Conservation (phyloP, 1,140 invertebrate genomes). For the Pseudoatta argentina region DNA sequence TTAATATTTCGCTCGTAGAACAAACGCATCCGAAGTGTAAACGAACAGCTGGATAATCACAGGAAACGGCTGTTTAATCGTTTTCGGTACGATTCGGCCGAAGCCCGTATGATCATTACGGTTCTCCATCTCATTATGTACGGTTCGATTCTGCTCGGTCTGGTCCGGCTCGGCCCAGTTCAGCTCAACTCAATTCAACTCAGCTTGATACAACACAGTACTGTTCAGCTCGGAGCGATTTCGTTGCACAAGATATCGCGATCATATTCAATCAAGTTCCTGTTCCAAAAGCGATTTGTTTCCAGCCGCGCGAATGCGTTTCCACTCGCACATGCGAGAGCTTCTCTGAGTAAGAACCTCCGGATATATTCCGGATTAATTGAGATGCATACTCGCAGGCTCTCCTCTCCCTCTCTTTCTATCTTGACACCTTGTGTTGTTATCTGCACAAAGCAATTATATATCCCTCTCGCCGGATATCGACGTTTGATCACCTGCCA, state of each 20-base stretch:
- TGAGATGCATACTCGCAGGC: slow-evolving; percentile 30
- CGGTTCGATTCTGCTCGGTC: background rate
- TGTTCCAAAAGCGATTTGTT: slow-evolving; percentile 25
- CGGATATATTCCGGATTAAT: slow-evolving; percentile 66
- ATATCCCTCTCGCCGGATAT: slow-evolving; percentile 32
- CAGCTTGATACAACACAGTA: background rate
- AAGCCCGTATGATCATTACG: slow-evolving; percentile 21
- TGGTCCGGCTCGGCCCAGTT: too few relatives aligned
- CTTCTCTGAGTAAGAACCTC: background rate
- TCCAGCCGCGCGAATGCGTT: background rate
- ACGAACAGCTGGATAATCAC: slow-evolving; percentile 57
- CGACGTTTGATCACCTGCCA: slow-evolving; percentile 68
- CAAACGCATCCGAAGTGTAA: slow-evolving; percentile 51
- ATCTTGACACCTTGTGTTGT: slow-evolving; percentile 68
- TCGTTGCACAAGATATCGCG: slow-evolving; percentile 11
- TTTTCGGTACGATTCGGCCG: slow-evolving; percentile 31
- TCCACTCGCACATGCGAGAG: background rate
- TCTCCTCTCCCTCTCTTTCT: slow-evolving; percentile 5
- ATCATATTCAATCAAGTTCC: background rate
- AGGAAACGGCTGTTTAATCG: slow-evolving; percentile 39
- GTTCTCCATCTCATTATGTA: slow-evolving; percentile 42
- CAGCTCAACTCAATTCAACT: background rate
- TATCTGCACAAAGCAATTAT: slow-evolving; percentile 69
- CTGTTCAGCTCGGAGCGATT: background rate
- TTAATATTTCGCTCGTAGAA: slow-evolving; percentile 49